These are phyloP conservation scores for Achatina immaculata DNA, from an alignment of 1,140 invertebrate genomes.

Conservation along the genomic window DNA sequence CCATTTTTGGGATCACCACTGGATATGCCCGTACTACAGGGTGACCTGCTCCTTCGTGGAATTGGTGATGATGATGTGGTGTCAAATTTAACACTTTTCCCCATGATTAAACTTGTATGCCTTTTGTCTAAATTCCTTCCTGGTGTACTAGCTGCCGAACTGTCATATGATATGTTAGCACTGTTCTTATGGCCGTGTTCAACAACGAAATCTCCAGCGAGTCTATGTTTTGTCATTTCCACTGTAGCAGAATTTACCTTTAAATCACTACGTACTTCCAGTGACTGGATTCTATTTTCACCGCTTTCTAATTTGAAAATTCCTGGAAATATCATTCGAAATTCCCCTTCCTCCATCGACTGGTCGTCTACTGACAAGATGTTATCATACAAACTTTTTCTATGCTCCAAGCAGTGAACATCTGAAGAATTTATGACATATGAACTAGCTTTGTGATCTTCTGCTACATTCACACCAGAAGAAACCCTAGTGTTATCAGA, in stretches of 20 bases:
- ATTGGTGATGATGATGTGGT: not conserved
- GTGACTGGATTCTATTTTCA: not conserved
- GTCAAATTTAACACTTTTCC: not conserved
- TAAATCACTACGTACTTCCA: not conserved
- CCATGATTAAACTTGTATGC: not conserved
- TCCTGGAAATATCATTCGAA: not conserved
- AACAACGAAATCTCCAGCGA: not conserved
- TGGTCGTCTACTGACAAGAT: not conserved
- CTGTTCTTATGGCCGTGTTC: not conserved
- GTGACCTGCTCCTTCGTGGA: not conserved
- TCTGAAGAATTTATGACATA: too few relatives aligned
- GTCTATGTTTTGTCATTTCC: not conserved
- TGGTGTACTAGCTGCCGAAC: not conserved
- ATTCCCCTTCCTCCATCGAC: not conserved
- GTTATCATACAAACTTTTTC: not conserved
- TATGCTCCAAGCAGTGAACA: slow-evolving; percentile 67
- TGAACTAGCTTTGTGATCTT: too few relatives aligned
- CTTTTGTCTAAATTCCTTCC: not conserved
- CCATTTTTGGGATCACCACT: not conserved
- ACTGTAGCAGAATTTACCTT: not conserved
- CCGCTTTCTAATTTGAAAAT: not conserved
- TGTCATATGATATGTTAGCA: not conserved
- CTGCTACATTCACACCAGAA: too few relatives aligned
- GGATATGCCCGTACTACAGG: too few relatives aligned
- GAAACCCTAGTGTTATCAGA: too few relatives aligned